Percentiles rank a stretch among this genome's conserved stretches.
Evolutionary conservation across 2,113 vertebrate genomes (phyloP).

Genomic region (Phalacrocorax aristotelis): DNA sequence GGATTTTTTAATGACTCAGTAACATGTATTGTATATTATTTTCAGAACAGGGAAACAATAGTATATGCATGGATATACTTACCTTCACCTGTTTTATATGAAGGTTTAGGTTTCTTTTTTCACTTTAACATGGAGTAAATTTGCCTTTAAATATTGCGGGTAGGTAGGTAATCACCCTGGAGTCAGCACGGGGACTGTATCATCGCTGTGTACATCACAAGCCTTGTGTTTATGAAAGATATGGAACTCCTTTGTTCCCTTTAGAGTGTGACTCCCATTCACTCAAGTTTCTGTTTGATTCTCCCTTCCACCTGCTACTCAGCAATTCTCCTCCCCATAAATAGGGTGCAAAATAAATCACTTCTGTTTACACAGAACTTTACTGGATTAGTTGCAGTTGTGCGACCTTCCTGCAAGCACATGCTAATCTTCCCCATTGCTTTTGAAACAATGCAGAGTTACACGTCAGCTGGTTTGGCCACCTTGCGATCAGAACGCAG

Average conservation of each 20-base stretch:
- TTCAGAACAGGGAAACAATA: neutral
- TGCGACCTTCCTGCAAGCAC: neutral
- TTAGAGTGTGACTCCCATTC: neutral
- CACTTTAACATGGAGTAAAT: neutral
- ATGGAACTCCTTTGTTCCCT: neutral
- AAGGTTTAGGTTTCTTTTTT: neutral
- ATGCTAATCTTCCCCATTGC: neutral
- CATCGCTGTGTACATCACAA: neutral
- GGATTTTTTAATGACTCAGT: accelerated
- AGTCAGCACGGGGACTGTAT: neutral
- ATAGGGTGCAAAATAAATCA: neutral
- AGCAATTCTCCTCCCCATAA: neutral
- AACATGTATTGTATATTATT: neutral
- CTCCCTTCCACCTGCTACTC: neutral
- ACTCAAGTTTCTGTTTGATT: neutral
- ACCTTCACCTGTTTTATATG: neutral
- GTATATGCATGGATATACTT: neutral
- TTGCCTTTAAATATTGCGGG: neutral
- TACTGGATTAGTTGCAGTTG: neutral
- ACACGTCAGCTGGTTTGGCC: neutral
- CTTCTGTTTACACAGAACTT: neutral
- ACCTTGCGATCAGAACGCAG: neutral
- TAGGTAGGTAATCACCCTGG: neutral
- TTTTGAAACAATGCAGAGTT: neutral
- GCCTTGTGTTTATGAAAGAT: neutral